A percentile compares a stretch with the other conserved stretches of the same genome.
These are phyloP conservation scores for Anoplopoma fimbria DNA, from an alignment of 2,113 vertebrate genomes.

Conservation along the genomic window DNA sequence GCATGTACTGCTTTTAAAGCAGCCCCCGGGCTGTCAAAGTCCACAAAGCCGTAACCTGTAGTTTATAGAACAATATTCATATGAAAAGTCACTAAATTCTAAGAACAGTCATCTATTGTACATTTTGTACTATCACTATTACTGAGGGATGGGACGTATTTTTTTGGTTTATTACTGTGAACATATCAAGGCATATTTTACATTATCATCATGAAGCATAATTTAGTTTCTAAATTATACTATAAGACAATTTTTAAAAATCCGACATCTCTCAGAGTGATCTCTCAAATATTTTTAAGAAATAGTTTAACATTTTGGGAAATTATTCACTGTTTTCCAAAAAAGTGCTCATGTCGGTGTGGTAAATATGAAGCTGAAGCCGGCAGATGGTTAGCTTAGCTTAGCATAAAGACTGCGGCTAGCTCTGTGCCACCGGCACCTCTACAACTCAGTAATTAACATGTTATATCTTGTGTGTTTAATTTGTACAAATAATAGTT, in stretches of 20 bases:
- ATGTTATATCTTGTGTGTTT: neutral
- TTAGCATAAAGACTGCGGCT: neutral
- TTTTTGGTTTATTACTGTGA: neutral
- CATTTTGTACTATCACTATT: neutral
- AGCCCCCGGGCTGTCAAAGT: conserved; percentile 97
- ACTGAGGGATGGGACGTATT: neutral
- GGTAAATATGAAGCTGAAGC: neutral
- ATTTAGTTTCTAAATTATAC: neutral
- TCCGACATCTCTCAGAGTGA: neutral
- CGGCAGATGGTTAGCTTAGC: neutral
- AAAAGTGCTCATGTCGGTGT: neutral
- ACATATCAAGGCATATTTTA: neutral
- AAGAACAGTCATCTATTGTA: neutral
- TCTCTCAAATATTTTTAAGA: too few species aligned
- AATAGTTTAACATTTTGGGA: neutral
- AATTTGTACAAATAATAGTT: neutral
- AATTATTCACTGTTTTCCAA: neutral
- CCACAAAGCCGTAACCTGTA: conserved; percentile 98
- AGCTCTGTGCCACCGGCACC: neutral
- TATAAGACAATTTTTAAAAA: neutral
- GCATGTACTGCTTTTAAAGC: conserved; percentile 98
- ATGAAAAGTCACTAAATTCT: conserved; percentile 4
- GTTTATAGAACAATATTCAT: conserved; percentile 53
- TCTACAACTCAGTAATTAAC: neutral
- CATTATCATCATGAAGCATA: neutral